Conservation (phyloP, 2,113 vertebrate species). For the Centropristis striata region DNA sequence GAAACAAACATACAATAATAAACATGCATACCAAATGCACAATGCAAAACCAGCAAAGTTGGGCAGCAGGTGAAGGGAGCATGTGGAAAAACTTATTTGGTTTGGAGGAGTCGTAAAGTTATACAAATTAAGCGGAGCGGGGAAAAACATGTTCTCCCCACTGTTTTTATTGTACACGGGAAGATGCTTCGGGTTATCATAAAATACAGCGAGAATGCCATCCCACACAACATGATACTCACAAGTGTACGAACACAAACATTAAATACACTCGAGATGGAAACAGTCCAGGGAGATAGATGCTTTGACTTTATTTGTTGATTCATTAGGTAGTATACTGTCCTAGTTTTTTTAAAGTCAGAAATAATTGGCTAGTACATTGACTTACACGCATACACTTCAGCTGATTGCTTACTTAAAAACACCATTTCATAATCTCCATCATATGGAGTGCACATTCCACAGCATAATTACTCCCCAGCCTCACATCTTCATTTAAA, state of each 20-base stretch:
- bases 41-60: conserved; percentile 4
- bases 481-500: conserved; percentile 9
- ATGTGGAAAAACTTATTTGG: conserved; percentile 78
- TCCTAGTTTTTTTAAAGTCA: background rate
- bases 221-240: conserved; percentile 30
- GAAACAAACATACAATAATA: conserved; percentile 2
- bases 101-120: conserved; percentile 60
- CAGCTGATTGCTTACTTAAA: background rate
- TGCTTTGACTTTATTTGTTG: background rate
- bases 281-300: background rate
- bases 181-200: conserved; percentile 78
- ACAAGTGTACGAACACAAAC: conserved; percentile 11
- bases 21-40: conserved; percentile 22
- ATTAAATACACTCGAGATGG: conserved; percentile 14
- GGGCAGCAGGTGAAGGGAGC: conserved; percentile 68
- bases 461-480: conserved; percentile 15
- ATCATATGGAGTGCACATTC: conserved; percentile 16
- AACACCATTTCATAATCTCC: conserved; percentile 4
- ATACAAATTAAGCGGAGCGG: conserved; percentile 49
- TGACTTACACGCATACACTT: conserved; percentile 4
- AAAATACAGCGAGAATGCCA: conserved; percentile 60
- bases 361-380: background rate
- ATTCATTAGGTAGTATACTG: background rate
- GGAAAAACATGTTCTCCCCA: conserved; percentile 64
- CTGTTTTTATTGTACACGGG: conserved; percentile 76